Conservation (phyloP, 1,140 invertebrate genomes). For the Branchinecta lynchi region DNA sequence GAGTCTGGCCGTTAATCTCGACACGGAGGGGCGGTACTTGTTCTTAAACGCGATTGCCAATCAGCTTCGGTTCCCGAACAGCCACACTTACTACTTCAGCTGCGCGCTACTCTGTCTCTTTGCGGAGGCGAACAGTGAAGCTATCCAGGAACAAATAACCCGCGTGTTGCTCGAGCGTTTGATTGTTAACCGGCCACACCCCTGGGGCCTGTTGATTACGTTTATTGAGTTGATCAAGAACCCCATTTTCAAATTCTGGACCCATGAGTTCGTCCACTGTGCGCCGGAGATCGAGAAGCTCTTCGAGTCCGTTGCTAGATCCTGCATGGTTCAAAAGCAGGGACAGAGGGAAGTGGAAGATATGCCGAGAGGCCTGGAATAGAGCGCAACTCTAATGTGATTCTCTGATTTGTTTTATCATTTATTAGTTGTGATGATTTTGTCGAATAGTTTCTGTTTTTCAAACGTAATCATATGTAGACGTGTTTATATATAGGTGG, state of each 20-base stretch:
- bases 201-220: conserved; percentile 95
- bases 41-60: conserved; percentile 98
- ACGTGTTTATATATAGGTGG: no score
- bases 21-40: conserved; percentile 83
- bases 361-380: not conserved
- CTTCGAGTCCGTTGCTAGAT: conserved; percentile 83
- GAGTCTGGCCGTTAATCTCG: conserved; percentile 90
- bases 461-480: no score
- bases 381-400: no score
- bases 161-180: conserved; percentile 87
- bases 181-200: conserved; percentile 95
- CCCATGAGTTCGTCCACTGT: conserved; percentile 96
- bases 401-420: no score
- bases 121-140: conserved; percentile 92
- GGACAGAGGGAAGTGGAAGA: conserved; percentile 30
- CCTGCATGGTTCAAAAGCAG: conserved; percentile 74
- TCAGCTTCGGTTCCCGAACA: conserved; percentile 95
- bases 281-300: conserved; percentile 96
- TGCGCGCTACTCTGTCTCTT: conserved; percentile 92
- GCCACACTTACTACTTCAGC: conserved; percentile 98
- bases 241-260: conserved; percentile 97
- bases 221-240: conserved; percentile 99
- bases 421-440: no score
- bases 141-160: conserved; percentile 69
- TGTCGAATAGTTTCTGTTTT: no score